Percentiles rank a stretch among this genome's conserved stretches.
phyloP scores from a whole-genome alignment of 2,797 vertebrate genomes.

The Gambelia wislizenii region DNA sequence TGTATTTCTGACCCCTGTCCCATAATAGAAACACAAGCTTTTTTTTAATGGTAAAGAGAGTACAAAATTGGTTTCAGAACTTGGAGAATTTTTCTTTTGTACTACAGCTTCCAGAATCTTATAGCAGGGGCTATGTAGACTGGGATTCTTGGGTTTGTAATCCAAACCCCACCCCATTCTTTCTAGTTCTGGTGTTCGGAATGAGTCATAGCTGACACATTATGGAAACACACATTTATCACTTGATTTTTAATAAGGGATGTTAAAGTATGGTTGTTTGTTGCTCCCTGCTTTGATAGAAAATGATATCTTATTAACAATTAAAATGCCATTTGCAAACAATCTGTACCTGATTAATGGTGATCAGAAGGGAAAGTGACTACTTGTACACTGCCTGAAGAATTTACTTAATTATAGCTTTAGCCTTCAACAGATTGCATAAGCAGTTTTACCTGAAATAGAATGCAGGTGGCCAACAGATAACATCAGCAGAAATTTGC shows the following conservation, averaged over 20 bases:
- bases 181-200: neutral
- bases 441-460: conserved; percentile 25
- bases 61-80: neutral
- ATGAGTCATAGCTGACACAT: neutral
- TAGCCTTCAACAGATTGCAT: conserved; percentile 29
- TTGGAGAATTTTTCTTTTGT: no score
- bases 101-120: no score
- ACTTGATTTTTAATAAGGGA: conserved; percentile 12
- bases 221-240: neutral
- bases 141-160: no score
- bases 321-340: conserved; percentile 13
- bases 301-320: conserved; percentile 7
- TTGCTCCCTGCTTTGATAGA: neutral
- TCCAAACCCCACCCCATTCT: no score
- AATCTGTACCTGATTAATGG: conserved; percentile 16
- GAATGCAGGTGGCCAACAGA: conserved; percentile 35
- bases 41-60: neutral
- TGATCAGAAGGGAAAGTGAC: neutral
- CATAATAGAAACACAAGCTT: neutral
- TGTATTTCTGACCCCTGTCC: neutral
- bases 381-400: conserved; percentile 8
- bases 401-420: conserved; percentile 33
- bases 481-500: conserved; percentile 24
- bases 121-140: no score
- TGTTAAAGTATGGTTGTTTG: neutral